Percentiles rank a stretch among this genome's conserved stretches.
Evolutionary conservation across 2,113 vertebrate genomes (phyloP).

Genomic region (Benitochromis conjunctus): DNA sequence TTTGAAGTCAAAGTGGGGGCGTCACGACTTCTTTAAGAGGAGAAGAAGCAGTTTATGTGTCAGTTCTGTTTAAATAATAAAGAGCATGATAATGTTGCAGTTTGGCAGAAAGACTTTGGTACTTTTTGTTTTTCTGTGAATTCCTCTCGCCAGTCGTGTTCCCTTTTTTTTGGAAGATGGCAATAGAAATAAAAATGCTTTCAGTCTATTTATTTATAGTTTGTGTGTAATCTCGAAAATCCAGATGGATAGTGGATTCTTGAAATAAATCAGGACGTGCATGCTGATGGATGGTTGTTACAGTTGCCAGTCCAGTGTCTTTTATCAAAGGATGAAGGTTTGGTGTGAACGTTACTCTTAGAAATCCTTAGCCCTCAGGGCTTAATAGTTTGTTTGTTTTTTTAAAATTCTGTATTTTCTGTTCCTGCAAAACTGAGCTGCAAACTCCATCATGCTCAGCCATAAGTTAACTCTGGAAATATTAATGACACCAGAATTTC

Average conservation of each 20-base stretch:
- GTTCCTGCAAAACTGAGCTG: neutral
- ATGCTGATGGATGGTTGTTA: slow-evolving; percentile 11
- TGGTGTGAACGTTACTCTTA: neutral
- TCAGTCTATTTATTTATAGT: slow-evolving; percentile 13
- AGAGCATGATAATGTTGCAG: slow-evolving; percentile 31
- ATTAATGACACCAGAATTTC: neutral
- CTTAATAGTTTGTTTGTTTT: neutral
- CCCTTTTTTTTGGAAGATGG: slow-evolving; percentile 5
- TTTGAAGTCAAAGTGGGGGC: neutral
- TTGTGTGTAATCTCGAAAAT: slow-evolving; percentile 15
- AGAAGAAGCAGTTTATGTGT: neutral
- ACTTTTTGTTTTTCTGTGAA: slow-evolving; percentile 19
- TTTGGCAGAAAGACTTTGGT: slow-evolving; percentile 22
- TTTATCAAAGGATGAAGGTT: neutral
- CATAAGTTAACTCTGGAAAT: neutral
- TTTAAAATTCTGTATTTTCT: neutral
- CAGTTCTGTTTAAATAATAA: slow-evolving; percentile 31
- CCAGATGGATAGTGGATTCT: neutral
- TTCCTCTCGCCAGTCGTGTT: neutral
- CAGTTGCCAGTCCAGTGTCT: neutral
- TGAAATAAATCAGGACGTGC: slow-evolving; percentile 27
- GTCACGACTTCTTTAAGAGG: neutral
- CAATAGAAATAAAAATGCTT: slow-evolving; percentile 42
- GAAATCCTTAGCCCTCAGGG: neutral
- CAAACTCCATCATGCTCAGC: neutral